These are phyloP conservation scores for Adelognathus sp. DNA, from an alignment of 2,888 invertebrate species.

Conservation along the genomic window DNA sequence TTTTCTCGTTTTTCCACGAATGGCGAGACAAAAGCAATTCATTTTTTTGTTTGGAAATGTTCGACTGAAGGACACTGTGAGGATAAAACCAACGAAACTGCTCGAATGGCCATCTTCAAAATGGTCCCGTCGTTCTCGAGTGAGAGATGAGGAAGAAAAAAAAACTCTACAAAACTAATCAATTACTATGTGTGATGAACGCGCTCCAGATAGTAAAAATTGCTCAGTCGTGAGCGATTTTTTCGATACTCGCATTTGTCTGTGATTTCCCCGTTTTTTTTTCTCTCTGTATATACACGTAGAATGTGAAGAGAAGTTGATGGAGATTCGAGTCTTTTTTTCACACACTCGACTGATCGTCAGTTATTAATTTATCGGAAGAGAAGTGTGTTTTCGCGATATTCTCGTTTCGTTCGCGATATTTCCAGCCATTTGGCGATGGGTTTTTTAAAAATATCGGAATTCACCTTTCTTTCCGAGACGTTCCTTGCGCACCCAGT, in stretches of 20 bases:
- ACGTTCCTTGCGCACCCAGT: slow-evolving; percentile 93
- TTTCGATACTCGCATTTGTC: slow-evolving; percentile 17
- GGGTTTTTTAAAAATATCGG: slow-evolving; percentile 91
- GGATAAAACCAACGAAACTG: slow-evolving; percentile 36
- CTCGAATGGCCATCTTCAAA: slow-evolving; percentile 48
- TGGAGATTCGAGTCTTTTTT: not conserved
- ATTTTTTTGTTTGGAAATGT: not conserved
- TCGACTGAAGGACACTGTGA: slow-evolving; percentile 19
- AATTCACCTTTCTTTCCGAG: slow-evolving; percentile 97
- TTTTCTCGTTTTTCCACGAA: not conserved
- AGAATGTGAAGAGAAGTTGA: slow-evolving; percentile 28
- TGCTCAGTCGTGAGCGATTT: slow-evolving; percentile 50
- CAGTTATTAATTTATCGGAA: slow-evolving; percentile 2
- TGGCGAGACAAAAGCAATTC: not conserved
- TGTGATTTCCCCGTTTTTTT: not conserved
- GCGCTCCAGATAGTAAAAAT: slow-evolving; percentile 41
- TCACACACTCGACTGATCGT: not conserved
- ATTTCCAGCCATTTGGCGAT: not conserved
- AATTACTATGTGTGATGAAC: slow-evolving; percentile 30
- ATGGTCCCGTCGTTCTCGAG: slow-evolving; percentile 11
- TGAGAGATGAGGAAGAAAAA: not conserved
- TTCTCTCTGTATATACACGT: slow-evolving; percentile 48
- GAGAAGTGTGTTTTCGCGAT: slow-evolving; percentile 4
- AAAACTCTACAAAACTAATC: slow-evolving; percentile 11
- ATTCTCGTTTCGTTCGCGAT: not conserved